Conservation (phyloP, 1,140 invertebrate genomes). For the Drosophila ananassae region DNA sequence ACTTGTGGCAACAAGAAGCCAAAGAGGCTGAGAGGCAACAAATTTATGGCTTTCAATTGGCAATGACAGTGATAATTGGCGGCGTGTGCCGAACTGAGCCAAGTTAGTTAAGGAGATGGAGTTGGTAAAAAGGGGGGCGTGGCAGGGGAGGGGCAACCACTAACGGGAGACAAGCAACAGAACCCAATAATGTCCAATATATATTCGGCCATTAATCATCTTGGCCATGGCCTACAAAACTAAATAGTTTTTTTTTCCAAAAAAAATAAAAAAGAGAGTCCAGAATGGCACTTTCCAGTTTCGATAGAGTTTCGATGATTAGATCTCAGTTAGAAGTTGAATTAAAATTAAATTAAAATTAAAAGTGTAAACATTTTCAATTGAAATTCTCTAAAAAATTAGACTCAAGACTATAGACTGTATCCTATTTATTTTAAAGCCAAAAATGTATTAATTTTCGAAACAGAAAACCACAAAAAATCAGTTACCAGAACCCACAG, state of each 20-base stretch:
- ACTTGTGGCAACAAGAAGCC: too few species aligned
- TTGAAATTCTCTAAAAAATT: too few species aligned
- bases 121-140: neutral
- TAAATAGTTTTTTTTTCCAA: constrained; percentile 4
- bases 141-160: neutral
- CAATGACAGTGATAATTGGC: constrained; percentile 68
- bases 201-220: constrained; percentile 58
- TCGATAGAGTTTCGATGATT: neutral
- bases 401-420: too few species aligned
- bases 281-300: neutral
- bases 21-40: constrained; percentile 1
- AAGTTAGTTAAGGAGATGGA: constrained; percentile 13
- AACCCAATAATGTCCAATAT: constrained; percentile 40
- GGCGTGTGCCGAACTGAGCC: constrained; percentile 32
- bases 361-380: too few species aligned
- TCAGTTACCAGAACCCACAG: constrained; percentile 10
- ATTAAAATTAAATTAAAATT: too few species aligned
- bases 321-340: too few species aligned
- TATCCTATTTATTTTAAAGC: too few species aligned
- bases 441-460: neutral
- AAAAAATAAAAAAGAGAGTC: constrained; percentile 1
- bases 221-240: constrained; percentile 53
- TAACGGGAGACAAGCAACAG: constrained; percentile 42
- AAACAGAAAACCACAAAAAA: constrained; percentile 6
- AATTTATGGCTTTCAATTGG: constrained; percentile 73